Conservation (phyloP, 2,113 vertebrate genomes). For the Microcebus griseorufus region DNA sequence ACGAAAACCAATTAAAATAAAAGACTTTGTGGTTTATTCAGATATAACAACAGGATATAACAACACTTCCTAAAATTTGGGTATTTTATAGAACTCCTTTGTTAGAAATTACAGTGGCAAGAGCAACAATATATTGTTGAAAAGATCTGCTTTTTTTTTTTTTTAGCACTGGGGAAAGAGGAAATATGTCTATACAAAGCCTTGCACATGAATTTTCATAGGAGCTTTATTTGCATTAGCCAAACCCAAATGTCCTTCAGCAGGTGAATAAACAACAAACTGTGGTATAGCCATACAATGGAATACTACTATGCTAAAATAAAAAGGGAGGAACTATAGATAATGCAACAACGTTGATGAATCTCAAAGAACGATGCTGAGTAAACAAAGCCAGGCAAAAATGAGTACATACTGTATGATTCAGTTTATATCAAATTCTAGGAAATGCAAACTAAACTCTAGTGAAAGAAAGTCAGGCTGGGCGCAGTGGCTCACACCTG, state of each 20-base stretch:
- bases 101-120: constrained; percentile 19
- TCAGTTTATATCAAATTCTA: not conserved
- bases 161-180: not conserved
- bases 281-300: not conserved
- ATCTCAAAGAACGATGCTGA: not conserved
- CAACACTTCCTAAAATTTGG: not conserved
- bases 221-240: not conserved
- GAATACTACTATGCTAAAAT: not conserved
- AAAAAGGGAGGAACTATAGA: not conserved
- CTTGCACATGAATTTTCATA: not conserved
- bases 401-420: not conserved
- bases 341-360: not conserved
- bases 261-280: not conserved
- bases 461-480: not conserved
- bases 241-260: not conserved
- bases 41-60: not conserved
- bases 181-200: not conserved
- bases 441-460: not conserved
- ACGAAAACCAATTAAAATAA: not conserved
- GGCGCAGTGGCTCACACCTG: too few relatives aligned
- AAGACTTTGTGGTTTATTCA: not conserved
- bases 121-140: not conserved
- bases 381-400: not conserved
- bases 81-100: not conserved
- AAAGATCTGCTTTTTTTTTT: not conserved